phyloP scores from a whole-genome alignment of 2,888 invertebrate species.

The Diplazon laetatorius region DNA sequence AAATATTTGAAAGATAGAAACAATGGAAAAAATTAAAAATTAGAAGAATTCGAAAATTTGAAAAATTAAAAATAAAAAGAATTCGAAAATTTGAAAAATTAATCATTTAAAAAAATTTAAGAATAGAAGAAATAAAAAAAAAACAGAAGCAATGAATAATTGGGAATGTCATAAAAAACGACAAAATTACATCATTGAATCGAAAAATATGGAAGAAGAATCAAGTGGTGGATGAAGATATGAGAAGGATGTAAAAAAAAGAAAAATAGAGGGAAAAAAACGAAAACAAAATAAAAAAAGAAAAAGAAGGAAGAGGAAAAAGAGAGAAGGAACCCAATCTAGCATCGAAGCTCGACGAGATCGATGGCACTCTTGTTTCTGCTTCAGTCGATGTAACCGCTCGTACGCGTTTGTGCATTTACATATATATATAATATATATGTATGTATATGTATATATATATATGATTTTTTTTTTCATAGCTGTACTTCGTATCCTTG shows the following conservation, averaged over 20 bases:
- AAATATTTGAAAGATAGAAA: too few relatives aligned
- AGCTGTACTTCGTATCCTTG: not conserved
- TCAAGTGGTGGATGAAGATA: not conserved
- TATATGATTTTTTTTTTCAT: too few relatives aligned
- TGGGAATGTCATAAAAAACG: too few relatives aligned
- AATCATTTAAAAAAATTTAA: too few relatives aligned
- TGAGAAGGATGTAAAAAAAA: too few relatives aligned
- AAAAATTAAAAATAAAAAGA: not conserved
- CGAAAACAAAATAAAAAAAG: not conserved
- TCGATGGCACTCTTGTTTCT: conserved; percentile 10
- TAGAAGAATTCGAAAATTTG: too few relatives aligned
- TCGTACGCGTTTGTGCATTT: not conserved
- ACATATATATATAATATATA: not conserved
- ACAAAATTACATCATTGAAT: too few relatives aligned
- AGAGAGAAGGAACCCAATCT: conserved; percentile 21
- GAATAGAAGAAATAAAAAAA: not conserved
- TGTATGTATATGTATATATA: not conserved
- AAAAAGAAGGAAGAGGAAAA: not conserved
- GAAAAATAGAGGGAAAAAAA: too few relatives aligned
- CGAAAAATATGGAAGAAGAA: not conserved
- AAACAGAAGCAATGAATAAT: conserved; percentile 4
- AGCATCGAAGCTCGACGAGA: conserved; percentile 25
- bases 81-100: too few relatives aligned
- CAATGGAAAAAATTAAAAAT: too few relatives aligned
- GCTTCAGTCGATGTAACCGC: not conserved